phyloP scores from a whole-genome alignment of 2,797 vertebrate species.

The Gastrophryne carolinensis region DNA sequence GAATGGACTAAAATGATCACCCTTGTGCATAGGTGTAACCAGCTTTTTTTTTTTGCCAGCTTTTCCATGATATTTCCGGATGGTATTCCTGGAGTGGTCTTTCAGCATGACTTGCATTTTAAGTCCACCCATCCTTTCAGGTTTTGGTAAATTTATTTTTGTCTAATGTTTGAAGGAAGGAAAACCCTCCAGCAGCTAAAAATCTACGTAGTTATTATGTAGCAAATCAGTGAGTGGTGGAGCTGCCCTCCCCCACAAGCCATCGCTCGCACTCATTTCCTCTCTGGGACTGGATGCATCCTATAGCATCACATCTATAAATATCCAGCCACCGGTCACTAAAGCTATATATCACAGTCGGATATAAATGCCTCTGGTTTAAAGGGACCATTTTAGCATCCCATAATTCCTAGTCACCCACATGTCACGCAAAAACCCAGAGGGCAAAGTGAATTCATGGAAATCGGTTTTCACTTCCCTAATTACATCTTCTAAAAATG shows the following conservation, averaged over 20 bases:
- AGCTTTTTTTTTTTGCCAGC: no score
- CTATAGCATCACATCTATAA: conserved; percentile 31
- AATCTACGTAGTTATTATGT: background rate
- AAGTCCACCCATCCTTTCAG: background rate
- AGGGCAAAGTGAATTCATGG: conserved; percentile 2
- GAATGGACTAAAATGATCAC: no score
- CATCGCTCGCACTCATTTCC: conserved; percentile 6
- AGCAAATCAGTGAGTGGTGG: background rate
- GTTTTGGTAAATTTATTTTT: background rate
- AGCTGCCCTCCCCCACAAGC: background rate
- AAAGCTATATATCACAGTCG: conserved; percentile 29
- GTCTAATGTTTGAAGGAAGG: background rate
- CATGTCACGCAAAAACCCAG: conserved; percentile 3
- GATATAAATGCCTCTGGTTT: conserved; percentile 25
- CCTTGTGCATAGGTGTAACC: no score
- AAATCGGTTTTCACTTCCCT: conserved; percentile 24
- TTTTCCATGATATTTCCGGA: no score
- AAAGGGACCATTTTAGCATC: conserved; percentile 15
- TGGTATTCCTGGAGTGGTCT: no score
- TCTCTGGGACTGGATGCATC: background rate
- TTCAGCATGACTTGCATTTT: no score
- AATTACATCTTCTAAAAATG: conserved; percentile 22
- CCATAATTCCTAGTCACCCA: conserved; percentile 41
- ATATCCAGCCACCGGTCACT: conserved; percentile 35
- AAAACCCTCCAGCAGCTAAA: background rate